Evolutionary conservation across 2,888 invertebrate species (phyloP), one percentile per base, ranked within the genome.

Genomic region (Stramonita haemastoma): DNA sequence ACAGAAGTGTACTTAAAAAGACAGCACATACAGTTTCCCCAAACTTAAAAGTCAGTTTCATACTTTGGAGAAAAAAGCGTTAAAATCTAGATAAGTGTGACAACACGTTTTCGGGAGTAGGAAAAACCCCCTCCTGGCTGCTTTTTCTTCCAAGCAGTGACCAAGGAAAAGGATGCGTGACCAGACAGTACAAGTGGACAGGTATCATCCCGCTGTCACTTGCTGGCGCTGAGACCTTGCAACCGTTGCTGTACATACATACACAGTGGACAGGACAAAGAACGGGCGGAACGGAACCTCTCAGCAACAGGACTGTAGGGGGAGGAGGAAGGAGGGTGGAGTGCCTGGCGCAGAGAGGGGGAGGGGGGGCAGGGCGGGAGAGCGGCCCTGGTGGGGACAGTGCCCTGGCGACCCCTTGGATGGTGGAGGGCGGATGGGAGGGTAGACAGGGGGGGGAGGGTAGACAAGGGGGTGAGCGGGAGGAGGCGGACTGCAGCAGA

Each of bases 361-460:
- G 46, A 83, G 81, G 81, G 17, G 84, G 57, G 29, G 57, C 57
- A 26, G 73, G 77, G 73, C 36, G 15, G 86, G 36, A 26, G 83
- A 46, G 34, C 22, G 36, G 83, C 13, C n/a, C 26, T 19, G 36
- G 87, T 46, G 70, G 60, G 8, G 77, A 56, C 29, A 46, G 36
- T 46, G 81, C 32, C 81, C 81, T 81, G 88, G 79, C 81, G 83
- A 29, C 56, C 85, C 32, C 81, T 60, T 66, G 79, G 34, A 88
- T 88, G 87, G 77, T 85, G 77, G 73, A 32, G 73, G 79, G 86
- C 77, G 87, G 79, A 87, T 29, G 85, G 57, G 87, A 56, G 85
- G 88, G 85, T 79, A 88, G 86, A 86, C 46, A 86, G 46, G 88
- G 84, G 70, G 87, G 73, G 84, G 86, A 26, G 73, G 46, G 83